These are phyloP conservation scores for Muscicapa adusta DNA, from an alignment of 2,113 vertebrate species.

Conservation along the genomic window DNA sequence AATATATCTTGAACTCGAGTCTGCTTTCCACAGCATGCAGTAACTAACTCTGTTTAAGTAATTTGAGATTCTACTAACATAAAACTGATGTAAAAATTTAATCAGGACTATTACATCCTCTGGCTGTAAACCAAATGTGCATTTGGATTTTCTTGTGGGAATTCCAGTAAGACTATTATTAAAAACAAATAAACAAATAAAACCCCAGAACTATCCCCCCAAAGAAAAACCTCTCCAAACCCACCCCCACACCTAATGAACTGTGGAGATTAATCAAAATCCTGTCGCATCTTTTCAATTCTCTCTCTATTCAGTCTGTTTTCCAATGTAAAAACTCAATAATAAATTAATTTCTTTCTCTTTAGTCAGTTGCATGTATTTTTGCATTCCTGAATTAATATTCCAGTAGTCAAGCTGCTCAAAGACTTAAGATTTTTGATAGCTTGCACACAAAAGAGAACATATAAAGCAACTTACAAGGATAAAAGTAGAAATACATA, in stretches of 20 bases:
- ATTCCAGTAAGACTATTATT: background rate
- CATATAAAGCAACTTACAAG: background rate
- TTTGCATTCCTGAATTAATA: background rate
- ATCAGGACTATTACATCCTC: background rate
- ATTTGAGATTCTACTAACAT: background rate
- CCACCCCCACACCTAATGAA: background rate
- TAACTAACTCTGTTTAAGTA: background rate
- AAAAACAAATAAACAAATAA: background rate
- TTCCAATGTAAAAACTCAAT: background rate
- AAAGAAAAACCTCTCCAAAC: background rate
- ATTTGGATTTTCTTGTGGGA: background rate
- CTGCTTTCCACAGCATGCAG: background rate
- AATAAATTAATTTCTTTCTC: background rate
- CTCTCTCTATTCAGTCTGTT: background rate
- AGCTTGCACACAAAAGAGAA: background rate
- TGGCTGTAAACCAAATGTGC: background rate
- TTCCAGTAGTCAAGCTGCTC: background rate
- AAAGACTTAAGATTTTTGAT: background rate
- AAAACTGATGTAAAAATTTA: background rate
- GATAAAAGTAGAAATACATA: background rate
- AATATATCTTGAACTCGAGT: background rate
- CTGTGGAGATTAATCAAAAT: background rate
- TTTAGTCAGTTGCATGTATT: background rate
- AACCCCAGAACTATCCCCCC: rapidly evolving
- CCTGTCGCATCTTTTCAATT: background rate